These are phyloP conservation scores for Oceanites oceanicus DNA, from an alignment of 2,113 vertebrate genomes.

Conservation along the genomic window DNA sequence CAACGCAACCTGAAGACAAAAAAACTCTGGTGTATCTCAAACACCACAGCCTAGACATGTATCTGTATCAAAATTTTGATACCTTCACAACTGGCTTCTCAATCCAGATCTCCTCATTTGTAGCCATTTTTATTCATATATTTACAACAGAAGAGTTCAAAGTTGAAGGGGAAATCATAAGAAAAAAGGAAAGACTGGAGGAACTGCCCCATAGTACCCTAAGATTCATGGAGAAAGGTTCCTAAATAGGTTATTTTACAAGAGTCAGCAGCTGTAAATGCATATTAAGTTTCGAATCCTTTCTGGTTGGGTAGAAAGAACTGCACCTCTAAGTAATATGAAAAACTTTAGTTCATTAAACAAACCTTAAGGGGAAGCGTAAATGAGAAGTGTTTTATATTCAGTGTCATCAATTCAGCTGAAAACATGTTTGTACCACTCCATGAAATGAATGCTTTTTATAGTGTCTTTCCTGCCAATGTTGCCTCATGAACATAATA, in stretches of 20 bases:
- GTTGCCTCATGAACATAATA: conserved; percentile 31
- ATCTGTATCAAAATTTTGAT: neutral
- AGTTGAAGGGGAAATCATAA: neutral
- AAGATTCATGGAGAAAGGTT: neutral
- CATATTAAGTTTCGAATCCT: neutral
- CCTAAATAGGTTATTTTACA: neutral
- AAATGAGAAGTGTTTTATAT: conserved; percentile 64
- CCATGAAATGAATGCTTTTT: conserved; percentile 48
- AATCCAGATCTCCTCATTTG: neutral
- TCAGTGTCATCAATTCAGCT: conserved; percentile 67
- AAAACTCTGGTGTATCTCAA: neutral
- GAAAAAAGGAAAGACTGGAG: neutral
- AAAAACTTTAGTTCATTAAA: conserved; percentile 56
- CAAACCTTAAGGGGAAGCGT: conserved; percentile 54
- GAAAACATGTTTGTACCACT: conserved; percentile 65
- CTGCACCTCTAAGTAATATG: conserved; percentile 38
- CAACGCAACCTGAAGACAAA: neutral
- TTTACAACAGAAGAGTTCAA: neutral
- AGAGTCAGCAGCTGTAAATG: neutral
- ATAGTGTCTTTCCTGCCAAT: conserved; percentile 52
- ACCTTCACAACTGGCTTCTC: neutral
- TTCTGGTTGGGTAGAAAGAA: neutral
- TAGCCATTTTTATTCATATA: neutral
- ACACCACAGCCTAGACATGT: neutral
- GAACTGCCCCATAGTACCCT: neutral